Base-by-base conservation (phyloP, 2,888 invertebrate species). In the Piscicola geometra region DNA sequence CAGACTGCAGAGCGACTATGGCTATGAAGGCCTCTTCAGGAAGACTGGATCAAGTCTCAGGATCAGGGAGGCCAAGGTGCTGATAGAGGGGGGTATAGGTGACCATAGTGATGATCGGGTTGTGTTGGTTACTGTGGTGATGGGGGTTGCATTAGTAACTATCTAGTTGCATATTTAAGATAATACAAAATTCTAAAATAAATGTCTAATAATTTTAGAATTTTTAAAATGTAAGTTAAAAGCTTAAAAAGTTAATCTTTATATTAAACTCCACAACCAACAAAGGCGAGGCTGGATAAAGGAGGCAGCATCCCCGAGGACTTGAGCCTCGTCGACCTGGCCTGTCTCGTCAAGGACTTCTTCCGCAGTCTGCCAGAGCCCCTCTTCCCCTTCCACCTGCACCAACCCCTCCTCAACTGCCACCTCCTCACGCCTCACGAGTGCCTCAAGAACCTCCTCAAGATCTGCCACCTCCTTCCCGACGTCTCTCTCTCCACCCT, bases 281-380 rank as follows among this genome's bases (percentile, higher is more conserved):
- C n/a, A n/a, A 85, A 91, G 91, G 86, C 88, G 81, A 86, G 88
- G 77, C 84, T 93, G 76, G 92, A 93, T 83, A 89, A 88, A 68
- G 92, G 92, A 9, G 89, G 89, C 72, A 88, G 87, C 74, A 87
- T 93, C 25, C 30, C 36, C 12, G 89, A 90, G 72, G 90, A 90
- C 1, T 82, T 82, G 18, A 90, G 91, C 82, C 91, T 92, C 0
- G 90, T 92, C 80, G 94, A 95, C 86, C 90, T 93, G 25, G 93
- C 93, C 0, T 92, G 91, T 83, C 89, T 93, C 41, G 86, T 94
- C 32, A 94, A 94, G 84, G 89, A 91, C 70, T 94, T 93, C 84
- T 89, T 94, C 78, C 88, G 94, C 77, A 90, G 91, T 84, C 86
- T 94, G 74, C 93, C 93, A 0, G 93, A 93, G 81, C 93, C 94